Conservation (phyloP, 2,888 invertebrate genomes). For the Lordiphosa andalusiaca region DNA sequence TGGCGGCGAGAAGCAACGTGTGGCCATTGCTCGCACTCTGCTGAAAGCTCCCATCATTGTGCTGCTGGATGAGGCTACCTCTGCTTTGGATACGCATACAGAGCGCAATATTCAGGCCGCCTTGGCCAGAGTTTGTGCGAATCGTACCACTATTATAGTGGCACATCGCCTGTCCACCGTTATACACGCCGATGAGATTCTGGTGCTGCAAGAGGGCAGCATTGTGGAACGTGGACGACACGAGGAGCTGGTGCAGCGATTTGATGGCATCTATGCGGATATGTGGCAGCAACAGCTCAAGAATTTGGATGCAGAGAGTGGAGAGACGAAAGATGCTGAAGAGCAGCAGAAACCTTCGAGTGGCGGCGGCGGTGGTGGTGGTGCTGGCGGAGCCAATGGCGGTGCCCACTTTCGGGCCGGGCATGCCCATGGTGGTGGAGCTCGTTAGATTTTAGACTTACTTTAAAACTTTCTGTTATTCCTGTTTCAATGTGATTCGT, state of each 20-base stretch:
- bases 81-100: conserved; percentile 96
- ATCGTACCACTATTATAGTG: conserved; percentile 95
- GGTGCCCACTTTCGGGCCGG: conserved; percentile 51
- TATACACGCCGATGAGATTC: conserved; percentile 95
- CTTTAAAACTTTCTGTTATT: conserved; percentile 38
- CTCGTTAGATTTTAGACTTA: conserved; percentile 32
- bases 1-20: conserved; percentile 98
- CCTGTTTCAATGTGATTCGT: conserved; percentile 50
- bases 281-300: conserved; percentile 96
- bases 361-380: background rate
- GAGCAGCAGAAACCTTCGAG: conserved; percentile 14
- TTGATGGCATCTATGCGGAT: conserved; percentile 89
- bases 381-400: background rate
- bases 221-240: conserved; percentile 94
- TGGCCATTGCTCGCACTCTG: conserved; percentile 97
- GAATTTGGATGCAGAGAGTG: conserved; percentile 65
- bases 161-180: conserved; percentile 97
- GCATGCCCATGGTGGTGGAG: conserved; percentile 60
- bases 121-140: conserved; percentile 90
- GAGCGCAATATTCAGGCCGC: conserved; percentile 97
- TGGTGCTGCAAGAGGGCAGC: conserved; percentile 94
- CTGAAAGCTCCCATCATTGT: conserved; percentile 95
- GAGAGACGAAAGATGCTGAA: conserved; percentile 12
- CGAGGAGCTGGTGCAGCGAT: conserved; percentile 84
- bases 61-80: conserved; percentile 96